Percentiles rank a stretch among this genome's conserved stretches.
phyloP scores from a whole-genome alignment of 2,797 vertebrate genomes.

The Tiaroga cobitis region DNA sequence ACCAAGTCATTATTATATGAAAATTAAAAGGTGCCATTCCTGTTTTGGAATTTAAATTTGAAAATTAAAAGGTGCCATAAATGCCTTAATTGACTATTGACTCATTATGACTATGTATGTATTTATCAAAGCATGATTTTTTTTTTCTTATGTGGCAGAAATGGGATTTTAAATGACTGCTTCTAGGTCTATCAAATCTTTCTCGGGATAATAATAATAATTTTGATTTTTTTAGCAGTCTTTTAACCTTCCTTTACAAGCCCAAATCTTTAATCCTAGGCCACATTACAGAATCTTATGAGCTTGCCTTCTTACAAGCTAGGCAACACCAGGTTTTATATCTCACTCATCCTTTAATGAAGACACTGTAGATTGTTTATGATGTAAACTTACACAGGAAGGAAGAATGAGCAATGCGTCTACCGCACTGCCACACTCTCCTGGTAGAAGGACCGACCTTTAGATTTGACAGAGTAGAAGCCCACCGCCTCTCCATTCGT shows the following conservation, averaged over 20 bases:
- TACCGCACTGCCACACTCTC: conserved; percentile 8
- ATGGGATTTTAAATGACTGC: neutral
- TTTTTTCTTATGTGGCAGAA: neutral
- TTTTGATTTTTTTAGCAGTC: neutral
- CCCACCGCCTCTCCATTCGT: conserved; percentile 88
- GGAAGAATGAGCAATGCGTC: neutral
- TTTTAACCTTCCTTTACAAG: neutral
- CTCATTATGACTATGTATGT: neutral
- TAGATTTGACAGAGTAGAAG: conserved; percentile 90
- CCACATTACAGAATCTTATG: neutral
- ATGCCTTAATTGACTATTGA: neutral
- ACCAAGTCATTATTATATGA: neutral
- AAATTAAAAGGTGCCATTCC: neutral
- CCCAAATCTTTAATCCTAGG: neutral
- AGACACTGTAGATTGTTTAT: neutral
- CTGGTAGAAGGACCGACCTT: conserved; percentile 73
- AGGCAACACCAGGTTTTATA: neutral
- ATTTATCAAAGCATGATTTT: neutral
- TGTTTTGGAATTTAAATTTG: neutral
- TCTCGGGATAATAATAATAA: neutral
- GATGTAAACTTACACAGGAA: neutral
- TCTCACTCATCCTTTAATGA: neutral
- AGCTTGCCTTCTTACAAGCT: neutral
- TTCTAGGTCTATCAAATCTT: neutral
- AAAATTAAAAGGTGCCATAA: neutral